Evolutionary conservation across 2,797 vertebrate genomes (phyloP).

Genomic region (Gadopsis bispinosus): DNA sequence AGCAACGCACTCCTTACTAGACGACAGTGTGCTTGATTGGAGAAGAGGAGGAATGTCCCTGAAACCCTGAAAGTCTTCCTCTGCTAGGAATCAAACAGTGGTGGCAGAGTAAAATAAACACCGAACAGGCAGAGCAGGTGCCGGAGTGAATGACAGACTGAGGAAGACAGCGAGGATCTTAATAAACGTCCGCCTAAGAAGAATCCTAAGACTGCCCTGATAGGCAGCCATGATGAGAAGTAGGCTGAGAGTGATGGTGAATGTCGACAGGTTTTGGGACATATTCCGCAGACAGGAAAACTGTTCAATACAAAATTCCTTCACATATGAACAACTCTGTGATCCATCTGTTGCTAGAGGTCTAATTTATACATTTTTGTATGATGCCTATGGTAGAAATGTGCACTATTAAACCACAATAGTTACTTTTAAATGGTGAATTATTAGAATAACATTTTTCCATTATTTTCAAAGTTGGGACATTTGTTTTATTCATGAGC

Average conservation of each 20-base stretch:
- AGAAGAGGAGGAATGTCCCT: slow-evolving; percentile 73
- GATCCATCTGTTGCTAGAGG: background rate
- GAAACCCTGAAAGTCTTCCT: slow-evolving; percentile 77
- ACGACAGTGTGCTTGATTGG: slow-evolving; percentile 79
- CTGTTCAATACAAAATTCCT: slow-evolving; percentile 12
- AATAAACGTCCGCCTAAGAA: slow-evolving; percentile 50
- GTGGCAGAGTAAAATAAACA: slow-evolving; percentile 70
- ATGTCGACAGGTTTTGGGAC: slow-evolving; percentile 8
- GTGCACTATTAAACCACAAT: background rate
- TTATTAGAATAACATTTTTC: slow-evolving; percentile 3
- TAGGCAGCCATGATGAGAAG: slow-evolving; percentile 33
- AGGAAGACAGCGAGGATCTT: slow-evolving; percentile 42
- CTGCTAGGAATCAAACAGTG: slow-evolving; percentile 61
- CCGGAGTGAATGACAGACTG: slow-evolving; percentile 44
- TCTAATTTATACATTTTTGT: background rate
- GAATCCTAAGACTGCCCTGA: slow-evolving; percentile 24
- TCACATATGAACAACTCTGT: background rate
- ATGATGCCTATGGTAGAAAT: background rate
- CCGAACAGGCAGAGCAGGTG: slow-evolving; percentile 35
- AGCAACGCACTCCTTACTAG: slow-evolving; percentile 81
- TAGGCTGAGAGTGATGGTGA: slow-evolving; percentile 4
- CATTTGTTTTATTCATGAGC: slow-evolving; percentile 19
- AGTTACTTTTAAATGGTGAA: background rate
- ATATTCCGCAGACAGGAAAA: slow-evolving; percentile 9
- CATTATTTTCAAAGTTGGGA: background rate